These are phyloP conservation scores for Cecidostiba fungosa DNA, from an alignment of 2,888 invertebrate genomes.

Conservation along the genomic window DNA sequence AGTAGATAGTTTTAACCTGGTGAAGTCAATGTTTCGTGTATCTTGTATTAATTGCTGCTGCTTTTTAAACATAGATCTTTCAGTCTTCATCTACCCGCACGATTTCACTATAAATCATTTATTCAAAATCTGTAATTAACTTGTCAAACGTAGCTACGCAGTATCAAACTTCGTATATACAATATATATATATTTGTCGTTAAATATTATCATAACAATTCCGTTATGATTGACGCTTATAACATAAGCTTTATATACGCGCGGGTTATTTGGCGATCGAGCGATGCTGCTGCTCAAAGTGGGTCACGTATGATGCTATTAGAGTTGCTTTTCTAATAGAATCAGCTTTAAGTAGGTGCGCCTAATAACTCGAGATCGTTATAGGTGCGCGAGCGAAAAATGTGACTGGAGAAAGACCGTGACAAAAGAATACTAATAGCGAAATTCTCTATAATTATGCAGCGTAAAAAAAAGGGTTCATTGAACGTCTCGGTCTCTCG, in stretches of 20 bases:
- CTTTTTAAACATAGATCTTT: too few species aligned
- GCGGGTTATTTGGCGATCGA: background rate
- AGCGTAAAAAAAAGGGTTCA: background rate
- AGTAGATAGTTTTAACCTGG: background rate
- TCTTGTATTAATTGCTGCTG: background rate
- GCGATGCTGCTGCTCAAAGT: background rate
- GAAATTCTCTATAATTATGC: background rate
- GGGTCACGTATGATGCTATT: conserved; percentile 37
- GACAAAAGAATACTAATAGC: conserved; percentile 44
- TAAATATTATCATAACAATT: background rate
- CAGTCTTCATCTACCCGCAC: background rate
- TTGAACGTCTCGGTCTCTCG: background rate
- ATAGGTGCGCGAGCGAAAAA: conserved; percentile 8
- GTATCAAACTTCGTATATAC: background rate
- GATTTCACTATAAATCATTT: background rate
- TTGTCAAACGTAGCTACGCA: background rate
- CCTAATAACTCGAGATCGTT: conserved; percentile 44
- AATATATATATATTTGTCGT: background rate
- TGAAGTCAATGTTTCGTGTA: background rate
- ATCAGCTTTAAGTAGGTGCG: conserved; percentile 48
- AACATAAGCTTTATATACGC: background rate
- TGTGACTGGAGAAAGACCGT: conserved; percentile 18
- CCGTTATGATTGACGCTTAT: background rate
- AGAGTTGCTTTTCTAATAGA: conserved; percentile 19
- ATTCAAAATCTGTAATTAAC: background rate